These are phyloP conservation scores for Meganola albula DNA, from an alignment of 2,888 invertebrate genomes.

Conservation along the genomic window DNA sequence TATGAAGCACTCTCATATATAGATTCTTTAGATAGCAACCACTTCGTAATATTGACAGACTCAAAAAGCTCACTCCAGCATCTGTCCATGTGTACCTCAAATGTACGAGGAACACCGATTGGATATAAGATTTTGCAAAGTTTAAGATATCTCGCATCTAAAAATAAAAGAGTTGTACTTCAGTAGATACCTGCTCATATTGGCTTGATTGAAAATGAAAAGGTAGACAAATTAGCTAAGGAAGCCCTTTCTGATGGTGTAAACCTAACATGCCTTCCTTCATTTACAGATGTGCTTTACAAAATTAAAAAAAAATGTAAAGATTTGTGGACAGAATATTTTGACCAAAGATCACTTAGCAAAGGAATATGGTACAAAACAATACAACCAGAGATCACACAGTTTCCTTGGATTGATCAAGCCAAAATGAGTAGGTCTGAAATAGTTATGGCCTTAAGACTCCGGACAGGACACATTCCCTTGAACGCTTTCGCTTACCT, in stretches of 20 bases:
- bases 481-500: no score
- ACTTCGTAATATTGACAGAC: slow-evolving; percentile 1
- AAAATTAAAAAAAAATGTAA: not conserved
- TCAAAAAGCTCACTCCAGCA: slow-evolving; percentile 4
- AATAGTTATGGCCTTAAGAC: no score
- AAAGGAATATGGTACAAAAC: slow-evolving; percentile 2
- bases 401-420: not conserved
- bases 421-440: not conserved
- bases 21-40: not conserved
- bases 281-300: not conserved
- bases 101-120: no score
- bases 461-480: no score
- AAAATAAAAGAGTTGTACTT: not conserved
- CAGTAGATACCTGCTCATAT: slow-evolving; percentile 2
- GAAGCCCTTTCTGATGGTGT: slow-evolving; percentile 1
- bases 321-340: not conserved
- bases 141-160: not conserved
- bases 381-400: not conserved
- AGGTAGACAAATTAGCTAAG: not conserved
- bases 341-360: slow-evolving; percentile 2
- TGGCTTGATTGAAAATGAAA: slow-evolving; percentile 2
- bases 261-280: no score
- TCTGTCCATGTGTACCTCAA: no score
- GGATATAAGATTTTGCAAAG: no score
- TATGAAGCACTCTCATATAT: no score